Conservation (phyloP, 2,797 vertebrate species). For the Knipowitschia caucasica region DNA sequence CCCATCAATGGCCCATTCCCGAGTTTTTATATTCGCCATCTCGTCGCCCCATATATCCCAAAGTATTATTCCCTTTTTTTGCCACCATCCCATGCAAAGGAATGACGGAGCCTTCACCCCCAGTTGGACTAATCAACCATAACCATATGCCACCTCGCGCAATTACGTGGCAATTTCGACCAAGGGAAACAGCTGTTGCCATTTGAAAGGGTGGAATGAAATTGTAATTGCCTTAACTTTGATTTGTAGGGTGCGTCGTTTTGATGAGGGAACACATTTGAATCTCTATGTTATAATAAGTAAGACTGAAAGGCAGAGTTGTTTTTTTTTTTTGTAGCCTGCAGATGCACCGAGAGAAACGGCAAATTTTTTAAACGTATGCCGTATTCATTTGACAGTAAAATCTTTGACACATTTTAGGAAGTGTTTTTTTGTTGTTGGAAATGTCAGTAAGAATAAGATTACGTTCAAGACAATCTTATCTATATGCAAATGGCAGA, state of each 20-base stretch:
- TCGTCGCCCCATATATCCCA: slow-evolving; percentile 54
- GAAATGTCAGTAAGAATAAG: slow-evolving; percentile 37
- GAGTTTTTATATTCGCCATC: slow-evolving; percentile 42
- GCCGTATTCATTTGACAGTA: slow-evolving; percentile 44
- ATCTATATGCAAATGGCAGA: slow-evolving; percentile 24
- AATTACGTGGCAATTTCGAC: slow-evolving; percentile 74
- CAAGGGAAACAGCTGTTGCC: slow-evolving; percentile 77
- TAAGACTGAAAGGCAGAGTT: slow-evolving; percentile 45
- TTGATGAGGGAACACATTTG: slow-evolving; percentile 67
- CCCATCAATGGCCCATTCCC: slow-evolving; percentile 63
- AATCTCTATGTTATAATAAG: slow-evolving; percentile 65
- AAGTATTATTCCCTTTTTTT: slow-evolving; percentile 49
- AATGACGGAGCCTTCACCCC: slow-evolving; percentile 66
- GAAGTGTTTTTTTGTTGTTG: slow-evolving; percentile 30
- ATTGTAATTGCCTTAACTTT: slow-evolving; percentile 78
- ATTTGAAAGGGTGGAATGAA: slow-evolving; percentile 71
- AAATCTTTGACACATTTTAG: slow-evolving; percentile 48
- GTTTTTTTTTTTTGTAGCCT: slow-evolving; percentile 38
- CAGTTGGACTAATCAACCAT: slow-evolving; percentile 77
- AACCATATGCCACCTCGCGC: slow-evolving; percentile 76
- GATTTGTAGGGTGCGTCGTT: slow-evolving; percentile 74
- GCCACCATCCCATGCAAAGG: slow-evolving; percentile 52
- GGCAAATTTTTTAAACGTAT: slow-evolving; percentile 43
- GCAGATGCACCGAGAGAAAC: slow-evolving; percentile 41
- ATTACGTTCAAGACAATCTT: slow-evolving; percentile 17